These are phyloP conservation scores for Thripadectes ignobilis DNA, from an alignment of 2,797 vertebrate genomes.

Conservation along the genomic window DNA sequence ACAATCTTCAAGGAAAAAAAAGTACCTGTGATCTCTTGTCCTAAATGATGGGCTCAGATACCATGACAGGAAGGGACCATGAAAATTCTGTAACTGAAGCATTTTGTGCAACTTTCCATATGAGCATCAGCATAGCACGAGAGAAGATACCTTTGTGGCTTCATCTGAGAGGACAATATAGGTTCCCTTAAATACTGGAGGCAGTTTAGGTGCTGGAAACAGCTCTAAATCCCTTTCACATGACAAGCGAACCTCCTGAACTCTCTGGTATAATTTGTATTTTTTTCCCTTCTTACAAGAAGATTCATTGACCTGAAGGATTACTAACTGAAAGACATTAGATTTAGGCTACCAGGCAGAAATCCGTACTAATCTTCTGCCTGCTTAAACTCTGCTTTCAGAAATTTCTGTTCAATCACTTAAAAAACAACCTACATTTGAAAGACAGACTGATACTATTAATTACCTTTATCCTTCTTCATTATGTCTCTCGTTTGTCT, in stretches of 20 bases:
- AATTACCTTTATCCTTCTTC: background rate
- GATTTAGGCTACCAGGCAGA: constrained; percentile 18
- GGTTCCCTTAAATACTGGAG: background rate
- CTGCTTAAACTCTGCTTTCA: constrained; percentile 21
- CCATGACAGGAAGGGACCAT: background rate
- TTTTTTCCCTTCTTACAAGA: background rate
- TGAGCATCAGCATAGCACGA: background rate
- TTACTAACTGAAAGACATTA: constrained; percentile 6
- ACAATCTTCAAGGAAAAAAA: background rate
- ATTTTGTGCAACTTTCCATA: background rate
- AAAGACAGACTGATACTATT: background rate
- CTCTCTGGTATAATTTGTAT: background rate
- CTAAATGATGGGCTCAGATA: background rate
- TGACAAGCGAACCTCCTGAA: background rate
- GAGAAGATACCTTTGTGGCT: background rate
- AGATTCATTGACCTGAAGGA: constrained; percentile 18
- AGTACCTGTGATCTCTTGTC: background rate
- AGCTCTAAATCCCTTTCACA: background rate
- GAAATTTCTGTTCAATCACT: background rate
- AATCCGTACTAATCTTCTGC: constrained; percentile 4
- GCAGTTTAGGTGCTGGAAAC: background rate
- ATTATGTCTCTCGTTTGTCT: background rate
- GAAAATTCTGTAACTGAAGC: background rate
- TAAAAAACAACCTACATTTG: background rate
- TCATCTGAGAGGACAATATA: background rate